These are phyloP conservation scores for Siniperca scherzeri DNA, from an alignment of 2,797 vertebrate species.

Conservation along the genomic window DNA sequence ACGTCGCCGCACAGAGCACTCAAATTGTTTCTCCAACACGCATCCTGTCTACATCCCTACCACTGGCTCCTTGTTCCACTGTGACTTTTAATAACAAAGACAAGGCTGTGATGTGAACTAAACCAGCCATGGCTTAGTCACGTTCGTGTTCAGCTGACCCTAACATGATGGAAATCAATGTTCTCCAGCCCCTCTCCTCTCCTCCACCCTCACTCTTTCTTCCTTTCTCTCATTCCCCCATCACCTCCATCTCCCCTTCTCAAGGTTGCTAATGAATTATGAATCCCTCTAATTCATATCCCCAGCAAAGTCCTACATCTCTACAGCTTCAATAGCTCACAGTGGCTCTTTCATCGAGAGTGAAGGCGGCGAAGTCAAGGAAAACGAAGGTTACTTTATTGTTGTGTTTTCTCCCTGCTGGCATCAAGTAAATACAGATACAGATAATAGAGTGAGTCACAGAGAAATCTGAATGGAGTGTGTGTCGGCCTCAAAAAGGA, in stretches of 20 bases:
- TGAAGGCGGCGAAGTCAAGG: constrained; percentile 3
- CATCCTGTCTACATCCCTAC: constrained; percentile 13
- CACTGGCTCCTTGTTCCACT: constrained; percentile 39
- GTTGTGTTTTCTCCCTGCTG: constrained; percentile 25
- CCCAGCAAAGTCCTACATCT: constrained; percentile 44
- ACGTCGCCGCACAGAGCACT: not conserved
- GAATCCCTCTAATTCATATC: constrained; percentile 55
- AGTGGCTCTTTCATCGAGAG: constrained; percentile 5
- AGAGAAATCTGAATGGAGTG: constrained; percentile 22
- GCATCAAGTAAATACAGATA: constrained; percentile 39
- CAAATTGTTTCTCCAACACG: constrained; percentile 20
- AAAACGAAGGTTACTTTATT: constrained; percentile 49
- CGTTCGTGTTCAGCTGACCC: constrained; percentile 48
- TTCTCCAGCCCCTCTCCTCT: constrained; percentile 17
- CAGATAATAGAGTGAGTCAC: constrained; percentile 50
- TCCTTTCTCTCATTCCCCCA: constrained; percentile 8
- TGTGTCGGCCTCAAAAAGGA: constrained; percentile 18
- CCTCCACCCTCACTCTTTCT: constrained; percentile 13
- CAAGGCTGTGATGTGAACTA: constrained; percentile 35
- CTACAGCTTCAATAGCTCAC: constrained; percentile 22
- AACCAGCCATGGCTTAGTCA: constrained; percentile 38
- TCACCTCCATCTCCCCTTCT: constrained; percentile 38
- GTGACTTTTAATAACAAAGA: constrained; percentile 46
- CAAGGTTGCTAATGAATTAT: constrained; percentile 71
- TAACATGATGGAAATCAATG: constrained; percentile 57